Base-by-base conservation (phyloP, 1,140 invertebrate species). In the Chionoecetes opilio region DNA sequence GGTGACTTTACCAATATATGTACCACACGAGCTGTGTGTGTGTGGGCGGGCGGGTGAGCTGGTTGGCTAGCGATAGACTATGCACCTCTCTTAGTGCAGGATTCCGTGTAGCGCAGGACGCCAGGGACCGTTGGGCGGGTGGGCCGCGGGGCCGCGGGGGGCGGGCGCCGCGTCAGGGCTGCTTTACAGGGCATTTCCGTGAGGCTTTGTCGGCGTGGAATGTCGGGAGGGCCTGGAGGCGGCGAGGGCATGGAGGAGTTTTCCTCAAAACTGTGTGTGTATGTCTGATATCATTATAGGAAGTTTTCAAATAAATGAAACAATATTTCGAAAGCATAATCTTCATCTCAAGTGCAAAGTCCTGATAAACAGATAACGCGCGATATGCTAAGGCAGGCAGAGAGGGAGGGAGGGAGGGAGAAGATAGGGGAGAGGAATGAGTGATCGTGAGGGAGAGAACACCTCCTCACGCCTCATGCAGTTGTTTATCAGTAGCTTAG, bases 391-490 rank as follows among this genome's bases (percentile, higher is more conserved):
- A 14, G 37, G 46, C 31, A 75, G 90, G 29, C 0, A n/a, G 31
- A 91, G 90, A 6, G 46, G 34, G 53, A 31, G 2, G 46, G 91
- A 82, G 63, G 82, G 91, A 82, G 0, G 35, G 41, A 82, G 46
- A 53, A 53, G 46, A 14, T 9, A 53, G 46, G 46, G 29, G 85
- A 87, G 85, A 38, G 87, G 41, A 37, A 89, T 29, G 35, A 89
- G 41, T 89, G 37, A 89, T 89, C n/a, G 87, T 11, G 87, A 89
- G 37, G 87, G 87, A 89, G 87, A 89, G 41, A 11, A 89, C n/a
- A 38, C 26, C n/a, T 38, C 37, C 37, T 34, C 87, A 46, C 87
- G 29, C 63, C 63, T 75, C 26, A 75, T 75, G 26, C 26, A 75
- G 63, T 75, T 75, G 63, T 26, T 75, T 75, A 75, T 75, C 63